Conservation (phyloP, 2,113 vertebrate genomes). For the Baryphthengus martii region DNA sequence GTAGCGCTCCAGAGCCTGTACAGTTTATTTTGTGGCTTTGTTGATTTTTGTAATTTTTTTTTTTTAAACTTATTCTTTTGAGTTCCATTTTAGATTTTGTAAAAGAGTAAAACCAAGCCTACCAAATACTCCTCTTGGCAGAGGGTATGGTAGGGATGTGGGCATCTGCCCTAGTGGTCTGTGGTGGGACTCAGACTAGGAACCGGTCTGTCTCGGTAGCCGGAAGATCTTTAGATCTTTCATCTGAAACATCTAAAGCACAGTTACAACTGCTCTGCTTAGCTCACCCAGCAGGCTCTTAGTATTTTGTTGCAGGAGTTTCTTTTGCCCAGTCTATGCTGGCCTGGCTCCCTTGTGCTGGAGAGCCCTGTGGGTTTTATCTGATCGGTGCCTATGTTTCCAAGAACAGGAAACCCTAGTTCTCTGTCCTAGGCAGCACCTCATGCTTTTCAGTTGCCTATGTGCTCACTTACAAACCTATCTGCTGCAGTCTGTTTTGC, state of each 20-base stretch:
- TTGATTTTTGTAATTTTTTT: neutral
- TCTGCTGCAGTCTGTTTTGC: conserved; percentile 78
- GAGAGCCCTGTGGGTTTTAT: neutral
- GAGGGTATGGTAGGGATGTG: neutral
- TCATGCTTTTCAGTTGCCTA: accelerated
- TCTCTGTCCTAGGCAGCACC: neutral
- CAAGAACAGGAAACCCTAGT: neutral
- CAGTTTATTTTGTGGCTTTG: neutral
- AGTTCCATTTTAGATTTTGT: neutral
- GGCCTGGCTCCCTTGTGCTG: neutral
- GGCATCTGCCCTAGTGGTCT: neutral
- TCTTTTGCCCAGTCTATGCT: neutral
- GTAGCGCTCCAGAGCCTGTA: neutral
- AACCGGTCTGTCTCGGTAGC: neutral
- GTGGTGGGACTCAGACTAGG: neutral
- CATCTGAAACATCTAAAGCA: neutral
- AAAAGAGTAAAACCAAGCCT: neutral
- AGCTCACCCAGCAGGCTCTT: neutral
- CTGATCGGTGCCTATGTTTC: neutral
- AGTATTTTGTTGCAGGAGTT: neutral
- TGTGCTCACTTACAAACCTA: neutral
- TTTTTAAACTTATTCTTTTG: neutral
- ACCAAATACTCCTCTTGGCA: neutral
- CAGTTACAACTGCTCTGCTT: neutral
- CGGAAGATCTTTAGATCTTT: neutral